Conservation (phyloP, 1,140 invertebrate species). For the Ephestia elutella region DNA sequence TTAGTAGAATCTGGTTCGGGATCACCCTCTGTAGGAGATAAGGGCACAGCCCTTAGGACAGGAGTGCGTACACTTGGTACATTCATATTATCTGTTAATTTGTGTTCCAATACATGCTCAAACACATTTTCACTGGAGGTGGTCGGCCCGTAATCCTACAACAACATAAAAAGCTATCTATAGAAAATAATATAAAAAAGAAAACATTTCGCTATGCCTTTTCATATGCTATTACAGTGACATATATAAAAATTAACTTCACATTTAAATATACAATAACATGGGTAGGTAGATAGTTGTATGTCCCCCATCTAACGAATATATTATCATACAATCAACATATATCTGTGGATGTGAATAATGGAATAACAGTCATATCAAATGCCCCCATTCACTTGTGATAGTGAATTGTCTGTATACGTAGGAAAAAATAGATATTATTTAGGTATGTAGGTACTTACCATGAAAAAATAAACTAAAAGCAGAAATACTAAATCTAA, state of each 20-base stretch:
- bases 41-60: slow-evolving; percentile 54
- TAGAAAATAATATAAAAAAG: background rate
- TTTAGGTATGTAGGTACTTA: slow-evolving; percentile 26
- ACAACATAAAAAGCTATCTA: slow-evolving; percentile 29
- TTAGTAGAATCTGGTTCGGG: slow-evolving; percentile 69
- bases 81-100: slow-evolving; percentile 68
- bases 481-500: slow-evolving; percentile 17
- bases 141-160: slow-evolving; percentile 70
- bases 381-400: slow-evolving; percentile 27
- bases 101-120: slow-evolving; percentile 63
- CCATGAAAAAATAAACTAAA: slow-evolving; percentile 16
- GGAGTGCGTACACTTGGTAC: slow-evolving; percentile 59
- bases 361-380: slow-evolving; percentile 27
- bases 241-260: too few relatives aligned
- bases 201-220: too few relatives aligned
- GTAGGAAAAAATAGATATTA: slow-evolving; percentile 12
- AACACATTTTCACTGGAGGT: slow-evolving; percentile 69
- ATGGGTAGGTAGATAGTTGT: slow-evolving; percentile 1
- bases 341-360: slow-evolving; percentile 22
- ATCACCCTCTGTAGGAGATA: slow-evolving; percentile 52
- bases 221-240: too few relatives aligned
- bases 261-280: slow-evolving; percentile 8
- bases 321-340: slow-evolving; percentile 37
- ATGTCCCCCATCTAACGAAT: slow-evolving; percentile 20
- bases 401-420: slow-evolving; percentile 25